A percentile compares a stretch with the other conserved stretches of the same genome.
Conservation (phyloP, 2,797 vertebrate species). For the Acanthornis magna region DNA sequence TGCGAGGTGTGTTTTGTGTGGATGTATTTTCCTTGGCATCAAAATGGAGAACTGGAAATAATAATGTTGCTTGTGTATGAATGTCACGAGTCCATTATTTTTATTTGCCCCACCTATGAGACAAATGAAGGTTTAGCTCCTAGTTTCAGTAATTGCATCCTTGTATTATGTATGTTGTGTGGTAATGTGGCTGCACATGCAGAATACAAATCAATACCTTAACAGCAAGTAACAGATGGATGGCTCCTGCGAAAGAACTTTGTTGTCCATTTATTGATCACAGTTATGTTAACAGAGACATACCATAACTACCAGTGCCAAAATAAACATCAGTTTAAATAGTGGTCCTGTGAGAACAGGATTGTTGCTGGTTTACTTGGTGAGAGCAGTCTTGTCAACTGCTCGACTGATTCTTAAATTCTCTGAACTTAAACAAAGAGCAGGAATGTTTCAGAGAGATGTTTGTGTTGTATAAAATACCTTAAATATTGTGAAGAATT, state of each 20-base stretch:
- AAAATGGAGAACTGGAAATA: neutral
- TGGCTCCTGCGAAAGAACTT: constrained; percentile 3
- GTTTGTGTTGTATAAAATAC: neutral
- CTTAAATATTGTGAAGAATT: neutral
- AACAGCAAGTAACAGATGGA: constrained; percentile 51
- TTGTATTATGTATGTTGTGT: constrained; percentile 18
- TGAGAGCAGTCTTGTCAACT: neutral
- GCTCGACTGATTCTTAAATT: neutral
- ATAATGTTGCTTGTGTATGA: neutral
- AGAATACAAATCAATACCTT: constrained; percentile 53
- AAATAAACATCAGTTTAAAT: constrained; percentile 38
- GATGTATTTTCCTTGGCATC: neutral
- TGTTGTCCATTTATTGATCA: constrained; percentile 52
- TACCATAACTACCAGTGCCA: constrained; percentile 18
- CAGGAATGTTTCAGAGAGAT: neutral
- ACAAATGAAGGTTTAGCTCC: constrained; percentile 31
- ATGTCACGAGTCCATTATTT: neutral
- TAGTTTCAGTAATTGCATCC: neutral
- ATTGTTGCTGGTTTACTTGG: neutral
- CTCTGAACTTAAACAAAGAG: neutral
- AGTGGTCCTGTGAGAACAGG: neutral
- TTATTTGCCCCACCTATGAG: neutral
- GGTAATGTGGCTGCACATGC: neutral
- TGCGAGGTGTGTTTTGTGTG: neutral
- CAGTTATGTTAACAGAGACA: constrained; percentile 39